Percentiles rank a stretch among this genome's conserved stretches.
These are phyloP conservation scores for Amiota minor DNA, from an alignment of 2,888 invertebrate species.

Conservation along the genomic window DNA sequence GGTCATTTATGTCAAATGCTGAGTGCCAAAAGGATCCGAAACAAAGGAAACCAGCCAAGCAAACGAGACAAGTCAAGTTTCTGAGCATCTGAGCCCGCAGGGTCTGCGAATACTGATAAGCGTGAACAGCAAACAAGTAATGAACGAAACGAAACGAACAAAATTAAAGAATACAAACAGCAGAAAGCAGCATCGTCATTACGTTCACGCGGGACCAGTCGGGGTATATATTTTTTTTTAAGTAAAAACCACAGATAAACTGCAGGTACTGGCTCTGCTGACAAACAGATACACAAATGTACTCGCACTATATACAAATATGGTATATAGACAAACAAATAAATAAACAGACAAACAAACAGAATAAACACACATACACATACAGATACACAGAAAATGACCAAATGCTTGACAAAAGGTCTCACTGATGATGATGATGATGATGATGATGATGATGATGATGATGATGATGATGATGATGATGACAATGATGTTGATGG, in stretches of 20 bases:
- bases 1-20: neutral
- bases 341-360: neutral
- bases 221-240: neutral
- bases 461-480: no score
- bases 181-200: neutral
- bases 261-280: neutral
- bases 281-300: neutral
- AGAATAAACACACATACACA: no score
- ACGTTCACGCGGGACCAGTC: neutral
- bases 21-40: neutral
- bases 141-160: neutral
- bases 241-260: constrained; percentile 17
- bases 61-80: neutral
- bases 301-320: neutral
- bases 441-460: no score
- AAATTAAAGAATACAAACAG: neutral
- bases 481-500: no score
- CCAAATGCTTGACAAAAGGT: no score
- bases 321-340: neutral
- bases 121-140: neutral
- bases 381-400: no score
- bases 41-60: neutral
- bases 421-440: no score
- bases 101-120: constrained; percentile 12
- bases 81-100: neutral